Base-by-base conservation (phyloP, 1,140 invertebrate genomes). In the Arctopsyche grandis region DNA sequence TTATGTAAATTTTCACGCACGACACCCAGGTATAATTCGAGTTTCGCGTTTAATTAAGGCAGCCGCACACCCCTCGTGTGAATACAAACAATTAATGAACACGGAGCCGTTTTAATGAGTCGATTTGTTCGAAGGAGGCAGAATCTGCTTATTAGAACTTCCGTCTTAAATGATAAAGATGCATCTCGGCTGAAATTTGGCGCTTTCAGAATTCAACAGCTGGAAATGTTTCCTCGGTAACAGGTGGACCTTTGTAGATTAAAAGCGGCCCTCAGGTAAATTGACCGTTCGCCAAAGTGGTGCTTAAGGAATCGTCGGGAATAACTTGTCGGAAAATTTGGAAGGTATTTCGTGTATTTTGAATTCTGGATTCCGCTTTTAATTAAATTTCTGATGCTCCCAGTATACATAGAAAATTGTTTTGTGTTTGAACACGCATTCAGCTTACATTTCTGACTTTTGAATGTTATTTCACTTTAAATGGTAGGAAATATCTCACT, bases 1-100 rank as follows among this genome's bases (percentile, higher is more conserved):
- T 60, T 26, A 66, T 66, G 63, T 22, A 26, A 66, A 66, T 26
- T 24, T 66, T 21, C 21, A 29, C 24, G 10, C 22, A 26, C 63
- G 21, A 66, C 24, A 26, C 19, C 5, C 22, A 24, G 16, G 63
- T 26, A 66, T 66, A 26, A 66, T 66, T 66, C 63, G 63, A 66
- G 63, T 66, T 22, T 26, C 63, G 24, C 63, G 63, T 66, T 66
- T 66, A 66, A 66, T 66, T 66, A 66, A 66, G 63, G 63, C 22
- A 19, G 16, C 56, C 21, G 63, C 16, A 52, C 48, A 14, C 48
- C 12, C 63, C 29, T 10, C 21, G 3, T 12, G 63, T 26, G 24
- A 66, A 66, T 66, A 24, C 22, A 26, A 66, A 22, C 63, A 66
- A 66, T 66, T 66, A 66, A 66, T 52, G 48, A 52, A 52, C 48